Evolutionary conservation across 2,113 vertebrate species (phyloP).

Genomic region (Candoia aspera): DNA sequence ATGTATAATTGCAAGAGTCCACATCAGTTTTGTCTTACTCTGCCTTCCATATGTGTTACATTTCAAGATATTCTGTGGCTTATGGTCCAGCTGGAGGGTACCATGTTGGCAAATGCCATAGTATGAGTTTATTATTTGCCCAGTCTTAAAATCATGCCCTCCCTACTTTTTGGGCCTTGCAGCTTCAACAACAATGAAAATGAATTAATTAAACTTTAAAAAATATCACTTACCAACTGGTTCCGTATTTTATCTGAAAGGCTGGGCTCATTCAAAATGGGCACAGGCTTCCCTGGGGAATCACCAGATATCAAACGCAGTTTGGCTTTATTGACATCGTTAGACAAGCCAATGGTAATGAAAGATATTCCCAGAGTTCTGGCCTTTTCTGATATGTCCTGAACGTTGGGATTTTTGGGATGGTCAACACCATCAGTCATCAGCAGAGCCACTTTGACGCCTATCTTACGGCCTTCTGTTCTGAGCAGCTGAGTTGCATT

Average conservation of each 20-base stretch:
- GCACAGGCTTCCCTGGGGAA: conserved; percentile 71
- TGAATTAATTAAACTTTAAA: neutral
- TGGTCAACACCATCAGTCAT: conserved; percentile 89
- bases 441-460: conserved; percentile 79
- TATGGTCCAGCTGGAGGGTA: neutral
- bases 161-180: neutral
- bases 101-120: neutral
- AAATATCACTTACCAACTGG: conserved; percentile 63
- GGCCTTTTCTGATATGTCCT: conserved; percentile 74
- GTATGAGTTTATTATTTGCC: neutral
- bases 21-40: no score
- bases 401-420: conserved; percentile 81
- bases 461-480: conserved; percentile 73
- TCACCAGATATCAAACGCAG: conserved; percentile 81
- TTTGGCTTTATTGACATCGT: conserved; percentile 75
- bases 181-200: neutral
- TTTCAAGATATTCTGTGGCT: no score
- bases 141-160: neutral
- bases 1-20: neutral
- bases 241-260: conserved; percentile 73
- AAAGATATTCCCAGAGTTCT: conserved; percentile 80
- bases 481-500: conserved; percentile 83
- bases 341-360: conserved; percentile 82
- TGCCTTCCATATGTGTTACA: no score
- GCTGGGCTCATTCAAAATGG: conserved; percentile 77